Conservation (phyloP, 2,113 vertebrate genomes). For the Perca schrenkii region DNA sequence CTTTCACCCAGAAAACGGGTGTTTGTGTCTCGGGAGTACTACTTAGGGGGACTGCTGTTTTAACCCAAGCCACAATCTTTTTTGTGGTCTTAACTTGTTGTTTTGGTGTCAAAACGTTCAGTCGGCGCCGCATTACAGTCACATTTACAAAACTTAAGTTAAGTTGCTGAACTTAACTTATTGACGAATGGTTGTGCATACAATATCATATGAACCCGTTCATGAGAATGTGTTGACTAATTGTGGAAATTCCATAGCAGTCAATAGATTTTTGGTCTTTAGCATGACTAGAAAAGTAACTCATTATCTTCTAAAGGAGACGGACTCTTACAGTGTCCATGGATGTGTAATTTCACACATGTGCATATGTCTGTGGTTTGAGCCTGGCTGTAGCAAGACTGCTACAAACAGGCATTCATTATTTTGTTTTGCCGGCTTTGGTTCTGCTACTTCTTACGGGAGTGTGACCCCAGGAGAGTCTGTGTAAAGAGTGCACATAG, state of each 20-base stretch:
- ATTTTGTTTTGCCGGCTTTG: background rate
- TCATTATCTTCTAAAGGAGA: background rate
- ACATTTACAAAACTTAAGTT: too few species aligned
- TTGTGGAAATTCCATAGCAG: background rate
- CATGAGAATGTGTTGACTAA: background rate
- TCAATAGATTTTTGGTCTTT: background rate
- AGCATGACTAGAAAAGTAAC: background rate
- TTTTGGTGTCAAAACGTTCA: too few species aligned
- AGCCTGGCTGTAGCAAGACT: background rate
- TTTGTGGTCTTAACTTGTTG: too few species aligned
- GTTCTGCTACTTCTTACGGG: background rate
- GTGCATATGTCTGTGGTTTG: background rate
- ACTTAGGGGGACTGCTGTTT: too few species aligned
- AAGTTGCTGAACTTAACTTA: too few species aligned
- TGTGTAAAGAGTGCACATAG: slow-evolving; percentile 2
- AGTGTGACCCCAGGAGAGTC: background rate
- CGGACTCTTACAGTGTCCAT: background rate
- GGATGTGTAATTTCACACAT: background rate
- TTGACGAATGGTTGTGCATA: too few species aligned
- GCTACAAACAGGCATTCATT: background rate
- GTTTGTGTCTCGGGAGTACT: too few species aligned
- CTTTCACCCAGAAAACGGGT: too few species aligned
- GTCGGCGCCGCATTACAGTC: too few species aligned
- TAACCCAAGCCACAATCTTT: too few species aligned
- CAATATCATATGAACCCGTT: too few species aligned